Evolutionary conservation across 2,797 vertebrate genomes (phyloP).

Genomic region (Catharus ustulatus): DNA sequence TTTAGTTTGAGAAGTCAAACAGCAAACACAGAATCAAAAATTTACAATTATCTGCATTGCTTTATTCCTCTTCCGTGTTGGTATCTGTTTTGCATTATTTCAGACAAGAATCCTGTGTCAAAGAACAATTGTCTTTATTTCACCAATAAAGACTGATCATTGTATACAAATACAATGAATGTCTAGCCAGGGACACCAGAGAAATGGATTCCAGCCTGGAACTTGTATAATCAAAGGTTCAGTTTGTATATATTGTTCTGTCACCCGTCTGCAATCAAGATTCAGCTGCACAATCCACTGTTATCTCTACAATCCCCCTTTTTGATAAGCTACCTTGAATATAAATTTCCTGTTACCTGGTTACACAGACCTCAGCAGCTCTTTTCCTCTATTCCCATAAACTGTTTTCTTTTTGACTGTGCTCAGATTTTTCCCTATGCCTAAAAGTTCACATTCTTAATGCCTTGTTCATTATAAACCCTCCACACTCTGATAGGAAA

Average conservation of each 20-base stretch:
- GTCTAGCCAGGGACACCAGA: background rate
- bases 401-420: background rate
- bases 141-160: background rate
- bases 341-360: background rate
- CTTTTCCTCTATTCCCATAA: background rate
- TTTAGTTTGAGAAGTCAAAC: background rate
- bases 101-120: background rate
- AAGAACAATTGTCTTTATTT: background rate
- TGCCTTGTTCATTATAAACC: background rate
- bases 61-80: background rate
- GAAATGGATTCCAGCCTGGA: background rate
- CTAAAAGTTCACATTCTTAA: background rate
- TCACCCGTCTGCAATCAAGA: background rate
- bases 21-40: background rate
- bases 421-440: background rate
- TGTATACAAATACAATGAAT: background rate
- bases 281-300: background rate
- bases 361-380: background rate
- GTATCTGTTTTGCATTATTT: background rate
- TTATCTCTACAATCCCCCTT: background rate
- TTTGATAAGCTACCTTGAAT: background rate
- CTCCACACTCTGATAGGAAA: background rate
- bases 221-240: background rate
- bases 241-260: background rate
- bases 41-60: background rate